Conservation (phyloP, 1,140 invertebrate species). For the Neodiprion pinetum region DNA sequence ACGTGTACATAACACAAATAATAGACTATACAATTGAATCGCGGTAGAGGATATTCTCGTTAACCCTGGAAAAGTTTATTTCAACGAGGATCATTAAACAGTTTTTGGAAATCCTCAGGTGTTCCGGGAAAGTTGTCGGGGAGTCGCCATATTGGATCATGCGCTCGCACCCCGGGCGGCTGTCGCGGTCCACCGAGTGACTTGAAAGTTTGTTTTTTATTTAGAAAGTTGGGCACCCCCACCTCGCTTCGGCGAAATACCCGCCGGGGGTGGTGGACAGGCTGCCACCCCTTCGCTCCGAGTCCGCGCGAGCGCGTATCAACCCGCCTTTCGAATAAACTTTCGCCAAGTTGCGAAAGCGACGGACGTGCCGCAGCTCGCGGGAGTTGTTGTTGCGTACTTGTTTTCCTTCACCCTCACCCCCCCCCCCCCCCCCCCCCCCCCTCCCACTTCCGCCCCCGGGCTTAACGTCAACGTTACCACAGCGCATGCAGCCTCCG, state of each 20-base stretch:
- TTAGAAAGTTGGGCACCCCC: constrained; percentile 38
- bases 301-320: constrained; percentile 14
- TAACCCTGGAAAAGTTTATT: neutral
- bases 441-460: too few species aligned
- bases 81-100: neutral
- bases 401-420: constrained; percentile 21
- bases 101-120: constrained; percentile 14
- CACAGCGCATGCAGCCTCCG: too few species aligned
- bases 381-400: constrained; percentile 13
- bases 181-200: constrained; percentile 34
- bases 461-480: neutral
- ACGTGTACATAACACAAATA: constrained; percentile 24
- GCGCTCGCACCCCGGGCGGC: constrained; percentile 18
- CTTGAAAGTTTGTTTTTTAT: constrained; percentile 58
- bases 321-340: constrained; percentile 9
- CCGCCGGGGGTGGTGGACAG: neutral
- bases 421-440: too few species aligned
- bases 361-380: neutral
- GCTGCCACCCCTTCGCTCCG: constrained; percentile 9
- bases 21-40: neutral
- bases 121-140: neutral
- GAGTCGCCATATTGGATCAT: constrained; percentile 34
- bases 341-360: neutral
- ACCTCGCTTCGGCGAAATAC: constrained; percentile 24
- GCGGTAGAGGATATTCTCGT: neutral